phyloP scores from a whole-genome alignment of 1,140 invertebrate genomes.

The Harpegnathos saltator region DNA sequence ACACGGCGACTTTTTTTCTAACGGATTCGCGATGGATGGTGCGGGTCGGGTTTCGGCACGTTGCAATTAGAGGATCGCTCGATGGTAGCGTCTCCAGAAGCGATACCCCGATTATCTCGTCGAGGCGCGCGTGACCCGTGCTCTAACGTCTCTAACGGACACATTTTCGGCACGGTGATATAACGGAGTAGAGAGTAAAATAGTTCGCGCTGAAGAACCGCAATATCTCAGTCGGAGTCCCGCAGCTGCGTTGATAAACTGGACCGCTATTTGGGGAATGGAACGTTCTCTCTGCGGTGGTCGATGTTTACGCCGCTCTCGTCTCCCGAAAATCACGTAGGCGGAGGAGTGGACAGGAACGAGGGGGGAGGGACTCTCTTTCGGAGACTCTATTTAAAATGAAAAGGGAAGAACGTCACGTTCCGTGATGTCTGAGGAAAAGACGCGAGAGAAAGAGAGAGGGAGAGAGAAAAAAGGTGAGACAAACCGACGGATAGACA shows the following conservation, averaged over 20 bases:
- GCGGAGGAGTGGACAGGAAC: background rate
- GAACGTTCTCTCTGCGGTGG: constrained; percentile 32
- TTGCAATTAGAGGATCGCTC: background rate
- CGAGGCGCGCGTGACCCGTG: background rate
- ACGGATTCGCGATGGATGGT: no score
- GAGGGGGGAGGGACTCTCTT: constrained; percentile 1
- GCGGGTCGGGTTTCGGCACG: no score
- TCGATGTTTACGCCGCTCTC: constrained; percentile 53
- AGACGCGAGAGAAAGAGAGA: background rate
- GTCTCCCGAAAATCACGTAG: constrained; percentile 36
- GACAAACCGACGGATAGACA: background rate
- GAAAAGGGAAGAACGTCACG: constrained; percentile 40
- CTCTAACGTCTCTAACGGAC: background rate
- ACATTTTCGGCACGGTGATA: background rate
- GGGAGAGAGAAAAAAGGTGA: background rate
- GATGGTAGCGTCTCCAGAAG: background rate
- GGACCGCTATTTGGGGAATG: constrained; percentile 48
- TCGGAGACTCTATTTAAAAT: constrained; percentile 55
- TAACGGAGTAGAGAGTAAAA: constrained; percentile 29
- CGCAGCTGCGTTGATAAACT: constrained; percentile 51
- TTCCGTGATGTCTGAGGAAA: background rate
- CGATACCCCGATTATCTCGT: background rate
- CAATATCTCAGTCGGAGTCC: constrained; percentile 1
- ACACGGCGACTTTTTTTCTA: no score
- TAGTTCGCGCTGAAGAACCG: background rate